A percentile compares a stretch with the other conserved stretches of the same genome.
phyloP scores from a whole-genome alignment of 2,888 invertebrate species.

The Lithophane semibrunnea region DNA sequence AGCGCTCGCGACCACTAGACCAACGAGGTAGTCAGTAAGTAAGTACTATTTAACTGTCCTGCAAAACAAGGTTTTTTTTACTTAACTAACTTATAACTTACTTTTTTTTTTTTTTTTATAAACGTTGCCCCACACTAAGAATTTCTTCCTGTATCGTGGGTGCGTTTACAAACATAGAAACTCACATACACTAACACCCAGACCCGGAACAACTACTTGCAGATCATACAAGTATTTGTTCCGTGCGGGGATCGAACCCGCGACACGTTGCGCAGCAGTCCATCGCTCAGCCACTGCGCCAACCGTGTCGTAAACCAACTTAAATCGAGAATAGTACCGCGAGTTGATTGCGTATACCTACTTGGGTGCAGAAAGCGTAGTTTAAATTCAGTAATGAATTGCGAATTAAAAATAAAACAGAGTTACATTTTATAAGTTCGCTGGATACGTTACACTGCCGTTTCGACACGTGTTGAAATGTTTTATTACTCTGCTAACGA shows the following conservation, averaged over 20 bases:
- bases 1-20: background rate
- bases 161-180: no score
- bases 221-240: no score
- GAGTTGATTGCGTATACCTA: background rate
- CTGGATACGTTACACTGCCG: conserved; percentile 34
- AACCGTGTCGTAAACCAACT: no score
- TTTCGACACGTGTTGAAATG: conserved; percentile 47
- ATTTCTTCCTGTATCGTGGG: no score
- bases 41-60: no score
- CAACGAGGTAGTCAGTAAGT: background rate
- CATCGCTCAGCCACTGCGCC: no score
- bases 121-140: no score
- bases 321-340: background rate
- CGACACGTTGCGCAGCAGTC: no score
- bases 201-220: no score
- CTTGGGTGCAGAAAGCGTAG: conserved; percentile 23
- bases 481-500: conserved; percentile 38
- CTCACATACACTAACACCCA: no score
- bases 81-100: background rate
- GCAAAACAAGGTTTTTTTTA: background rate
- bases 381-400: conserved; percentile 39
- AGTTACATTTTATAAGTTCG: conserved; percentile 23
- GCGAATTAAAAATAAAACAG: conserved; percentile 42
- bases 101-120: no score
- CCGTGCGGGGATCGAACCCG: no score